Evolutionary conservation across 2,888 invertebrate species (phyloP).

Genomic region (Amiota communis): DNA sequence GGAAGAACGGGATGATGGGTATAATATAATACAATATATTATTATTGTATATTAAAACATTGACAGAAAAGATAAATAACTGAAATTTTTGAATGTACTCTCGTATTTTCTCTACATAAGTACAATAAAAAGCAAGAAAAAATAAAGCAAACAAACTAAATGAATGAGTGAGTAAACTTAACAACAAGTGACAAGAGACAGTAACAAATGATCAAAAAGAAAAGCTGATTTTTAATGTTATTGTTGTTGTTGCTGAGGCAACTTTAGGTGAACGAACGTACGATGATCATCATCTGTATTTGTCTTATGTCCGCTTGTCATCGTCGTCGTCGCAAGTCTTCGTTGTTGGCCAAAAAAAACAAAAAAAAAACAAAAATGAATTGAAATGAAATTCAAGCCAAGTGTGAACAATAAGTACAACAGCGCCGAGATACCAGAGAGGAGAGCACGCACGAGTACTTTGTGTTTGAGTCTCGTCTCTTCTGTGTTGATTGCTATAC

Average conservation of each 20-base stretch:
- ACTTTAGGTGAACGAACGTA: constrained; percentile 16
- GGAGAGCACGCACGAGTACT: too few relatives aligned
- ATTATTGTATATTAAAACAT: neutral
- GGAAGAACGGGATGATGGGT: too few relatives aligned
- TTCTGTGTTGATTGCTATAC: too few relatives aligned
- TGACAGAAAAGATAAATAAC: neutral
- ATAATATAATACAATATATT: neutral
- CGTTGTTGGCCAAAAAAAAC: neutral
- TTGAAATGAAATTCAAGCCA: constrained; percentile 1
- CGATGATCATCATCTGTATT: neutral
- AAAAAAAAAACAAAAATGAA: neutral
- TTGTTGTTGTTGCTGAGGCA: neutral
- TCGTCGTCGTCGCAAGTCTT: neutral
- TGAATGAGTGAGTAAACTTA: too few relatives aligned
- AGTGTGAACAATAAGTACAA: neutral
- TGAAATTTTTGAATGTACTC: neutral
- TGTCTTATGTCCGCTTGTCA: neutral
- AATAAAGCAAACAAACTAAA: too few relatives aligned
- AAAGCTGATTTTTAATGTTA: too few relatives aligned
- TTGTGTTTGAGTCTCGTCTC: neutral
- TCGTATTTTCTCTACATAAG: too few relatives aligned
- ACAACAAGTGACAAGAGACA: too few relatives aligned
- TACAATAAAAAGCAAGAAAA: too few relatives aligned
- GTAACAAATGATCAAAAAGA: too few relatives aligned
- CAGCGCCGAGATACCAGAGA: neutral